Evolutionary conservation across 2,888 invertebrate genomes (phyloP), one percentile per base, ranked within the genome.

Genomic region (Troglohyphantes excavatus): DNA sequence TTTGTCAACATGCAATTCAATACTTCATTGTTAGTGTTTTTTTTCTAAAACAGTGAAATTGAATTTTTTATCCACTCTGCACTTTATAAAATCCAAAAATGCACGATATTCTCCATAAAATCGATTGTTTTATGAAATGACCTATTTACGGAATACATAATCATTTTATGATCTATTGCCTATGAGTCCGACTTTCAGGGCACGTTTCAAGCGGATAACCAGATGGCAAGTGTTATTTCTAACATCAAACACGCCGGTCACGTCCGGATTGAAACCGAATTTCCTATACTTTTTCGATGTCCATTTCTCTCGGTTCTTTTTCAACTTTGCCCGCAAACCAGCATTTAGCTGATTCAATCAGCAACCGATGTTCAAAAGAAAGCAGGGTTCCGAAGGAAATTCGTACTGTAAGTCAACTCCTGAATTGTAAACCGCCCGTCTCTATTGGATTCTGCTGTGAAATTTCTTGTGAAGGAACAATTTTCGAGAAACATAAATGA

Each of bases 341-440:
- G 81, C 53, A 82, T 82, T 81, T 70, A 61, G 61, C 59, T 82
- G 68, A 39, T 82, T 70, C 70, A 70, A 81, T 81, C 81, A 81
- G 59, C 9, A 21, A 9, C 59, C 23, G 21, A 23, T 68, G 81
- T 33, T 81, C 59, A 70, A 70, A 21, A 21, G 53, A 27, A 81
- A 53, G 17, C 6, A 33, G 33, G 2, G 46, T 46, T 46, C 17
- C 2, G 17, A 46, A 17, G 46, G 2, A 46, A 17, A 17, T 46
- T 46, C 11, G 9, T 46, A 17, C 17, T 46, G 46, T 46, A 46
- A 46, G 17, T 3, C 46, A 17, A 46, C 46, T 46, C 17, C 9
- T 3, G 46, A 46, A 46, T 46, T 17, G 46, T 17, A 17, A 46
- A 46, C 17, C 17, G n/a, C n/a, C n/a, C n/a, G n/a, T n/a, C n/a